Conservation (phyloP, 2,113 vertebrate genomes). For the Opisthocomus hoazin region DNA sequence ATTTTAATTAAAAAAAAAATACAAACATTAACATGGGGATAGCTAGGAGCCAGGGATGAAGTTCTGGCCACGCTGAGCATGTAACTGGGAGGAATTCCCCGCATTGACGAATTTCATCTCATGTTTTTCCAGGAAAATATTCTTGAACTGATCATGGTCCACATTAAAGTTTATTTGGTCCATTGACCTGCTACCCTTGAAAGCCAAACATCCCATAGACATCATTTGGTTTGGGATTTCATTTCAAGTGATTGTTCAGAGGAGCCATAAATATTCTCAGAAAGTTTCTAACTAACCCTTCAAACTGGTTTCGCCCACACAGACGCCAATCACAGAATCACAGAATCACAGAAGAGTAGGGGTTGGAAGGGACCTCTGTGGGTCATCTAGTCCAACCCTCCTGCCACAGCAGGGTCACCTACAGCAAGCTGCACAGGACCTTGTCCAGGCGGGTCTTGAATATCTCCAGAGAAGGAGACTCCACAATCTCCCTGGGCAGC, state of each 20-base stretch:
- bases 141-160: neutral
- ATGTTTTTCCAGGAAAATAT: neutral
- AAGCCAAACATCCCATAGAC: neutral
- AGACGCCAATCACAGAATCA: no score
- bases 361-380: no score
- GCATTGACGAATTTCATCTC: neutral
- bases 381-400: no score
- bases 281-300: neutral
- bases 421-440: no score
- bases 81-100: neutral
- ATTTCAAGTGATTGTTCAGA: neutral
- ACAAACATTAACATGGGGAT: neutral
- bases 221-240: neutral
- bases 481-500: no score
- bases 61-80: neutral
- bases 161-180: neutral
- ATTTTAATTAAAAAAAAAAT: neutral
- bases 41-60: neutral
- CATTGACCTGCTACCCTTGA: neutral
- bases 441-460: no score
- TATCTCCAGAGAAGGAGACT: no score
- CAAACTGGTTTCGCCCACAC: no score
- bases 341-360: no score
- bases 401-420: no score
- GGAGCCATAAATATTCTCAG: neutral